A percentile compares a stretch with the other conserved stretches of the same genome.
These are phyloP conservation scores for Lagocephalus sceleratus DNA, from an alignment of 2,797 vertebrate genomes.

Conservation along the genomic window DNA sequence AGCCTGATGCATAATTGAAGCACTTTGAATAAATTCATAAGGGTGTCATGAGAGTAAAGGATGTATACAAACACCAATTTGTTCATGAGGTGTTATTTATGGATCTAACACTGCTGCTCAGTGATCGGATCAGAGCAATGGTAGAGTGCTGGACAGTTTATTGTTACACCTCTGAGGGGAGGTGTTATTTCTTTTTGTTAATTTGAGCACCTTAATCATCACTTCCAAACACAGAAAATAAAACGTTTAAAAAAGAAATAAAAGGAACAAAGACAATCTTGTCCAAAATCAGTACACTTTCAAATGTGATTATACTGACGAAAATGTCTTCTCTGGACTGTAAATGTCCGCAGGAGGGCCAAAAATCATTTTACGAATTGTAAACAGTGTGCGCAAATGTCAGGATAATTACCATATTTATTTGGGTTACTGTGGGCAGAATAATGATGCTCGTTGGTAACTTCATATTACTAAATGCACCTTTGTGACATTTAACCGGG, in stretches of 20 bases:
- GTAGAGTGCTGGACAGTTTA: constrained; percentile 9
- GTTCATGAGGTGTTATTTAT: constrained; percentile 26
- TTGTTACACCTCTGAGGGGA: too few relatives aligned
- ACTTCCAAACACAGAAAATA: too few relatives aligned
- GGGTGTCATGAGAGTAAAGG: constrained; percentile 43
- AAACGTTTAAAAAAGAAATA: too few relatives aligned
- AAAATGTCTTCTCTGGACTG: too few relatives aligned
- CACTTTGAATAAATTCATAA: constrained; percentile 45
- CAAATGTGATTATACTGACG: background rate
- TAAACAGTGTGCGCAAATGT: background rate
- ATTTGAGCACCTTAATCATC: background rate
- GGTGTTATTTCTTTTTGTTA: constrained; percentile 5
- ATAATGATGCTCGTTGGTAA: too few relatives aligned
- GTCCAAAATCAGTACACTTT: too few relatives aligned
- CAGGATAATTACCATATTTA: background rate
- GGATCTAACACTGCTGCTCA: constrained; percentile 21
- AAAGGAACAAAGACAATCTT: too few relatives aligned
- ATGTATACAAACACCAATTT: constrained; percentile 43
- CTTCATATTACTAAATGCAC: too few relatives aligned
- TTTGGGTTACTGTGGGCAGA: background rate
- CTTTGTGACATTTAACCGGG: too few relatives aligned
- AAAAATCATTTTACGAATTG: background rate
- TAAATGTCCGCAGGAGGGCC: background rate
- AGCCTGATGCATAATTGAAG: constrained; percentile 54
- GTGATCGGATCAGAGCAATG: constrained; percentile 20